Evolutionary conservation across 2,888 invertebrate genomes (phyloP).

Genomic region (Mesodorylaimus sp.): DNA sequence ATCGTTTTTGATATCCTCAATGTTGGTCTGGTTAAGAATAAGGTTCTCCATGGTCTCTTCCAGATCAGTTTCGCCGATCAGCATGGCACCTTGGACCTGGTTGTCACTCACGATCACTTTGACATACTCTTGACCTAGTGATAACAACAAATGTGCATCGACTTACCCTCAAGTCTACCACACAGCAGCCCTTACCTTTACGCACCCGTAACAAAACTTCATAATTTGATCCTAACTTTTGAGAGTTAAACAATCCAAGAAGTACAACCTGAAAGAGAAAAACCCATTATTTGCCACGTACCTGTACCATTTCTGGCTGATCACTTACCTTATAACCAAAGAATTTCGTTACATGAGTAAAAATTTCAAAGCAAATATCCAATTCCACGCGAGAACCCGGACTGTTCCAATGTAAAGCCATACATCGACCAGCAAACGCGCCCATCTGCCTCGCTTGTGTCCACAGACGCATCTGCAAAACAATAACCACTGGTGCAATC

Average conservation of each 20-base stretch:
- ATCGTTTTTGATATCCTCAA: slow-evolving; percentile 68
- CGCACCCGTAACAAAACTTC: slow-evolving; percentile 68
- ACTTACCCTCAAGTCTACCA: neutral
- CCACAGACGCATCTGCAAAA: slow-evolving; percentile 68
- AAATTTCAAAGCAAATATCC: slow-evolving; percentile 93
- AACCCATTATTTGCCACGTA: neutral
- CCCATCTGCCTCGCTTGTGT: slow-evolving; percentile 97
- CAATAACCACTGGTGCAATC: neutral
- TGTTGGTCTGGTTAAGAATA: slow-evolving; percentile 77
- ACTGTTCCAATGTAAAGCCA: slow-evolving; percentile 36
- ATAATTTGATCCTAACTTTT: slow-evolving; percentile 49
- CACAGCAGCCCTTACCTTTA: slow-evolving; percentile 37
- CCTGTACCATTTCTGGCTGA: too few species aligned
- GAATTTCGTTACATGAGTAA: slow-evolving; percentile 82
- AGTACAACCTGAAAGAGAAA: slow-evolving; percentile 45
- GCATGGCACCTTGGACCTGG: slow-evolving; percentile 69
- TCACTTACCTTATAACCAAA: slow-evolving; percentile 61
- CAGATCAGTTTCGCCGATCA: slow-evolving; percentile 87
- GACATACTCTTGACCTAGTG: slow-evolving; percentile 36
- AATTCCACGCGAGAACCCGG: slow-evolving; percentile 14
- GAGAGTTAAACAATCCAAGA: slow-evolving; percentile 77
- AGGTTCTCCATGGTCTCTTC: slow-evolving; percentile 97
- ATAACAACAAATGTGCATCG: slow-evolving; percentile 30
- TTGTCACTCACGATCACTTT: slow-evolving; percentile 70
- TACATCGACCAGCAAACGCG: slow-evolving; percentile 69